Evolutionary conservation across 2,797 vertebrate genomes (phyloP), one percentile per base, ranked within the genome.

Genomic region (Coregonus ussuriensis): DNA sequence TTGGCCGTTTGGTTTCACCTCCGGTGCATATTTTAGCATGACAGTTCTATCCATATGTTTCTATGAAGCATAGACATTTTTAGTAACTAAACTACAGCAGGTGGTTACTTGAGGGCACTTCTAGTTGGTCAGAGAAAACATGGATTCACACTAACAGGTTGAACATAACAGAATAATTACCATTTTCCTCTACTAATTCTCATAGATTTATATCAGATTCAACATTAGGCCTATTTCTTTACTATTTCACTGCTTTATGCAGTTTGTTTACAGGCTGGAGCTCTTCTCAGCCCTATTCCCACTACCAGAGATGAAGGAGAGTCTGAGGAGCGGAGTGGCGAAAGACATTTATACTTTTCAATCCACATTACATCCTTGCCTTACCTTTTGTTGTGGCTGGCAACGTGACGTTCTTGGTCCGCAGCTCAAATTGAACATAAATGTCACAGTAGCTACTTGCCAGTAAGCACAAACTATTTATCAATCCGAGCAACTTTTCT

Each of bases 1-100:
- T 81, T 53, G 85, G 87, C 87, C 80, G 87, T 87, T 84, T 78
- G 70, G 70, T 83, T 85, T 83, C 33, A 73, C 74, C 74, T 77
- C 70, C 59, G 59, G 31, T 33, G 51, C 51, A 70, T 11, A 47
- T 63, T 15, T 1, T 4, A 21, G 29, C 25, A 66, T 16, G 31
- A 37, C 15, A 35, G 29, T 68, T 33, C 11, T 68, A 35, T 68
- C 31, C 33, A 33, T 37, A 33, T 69, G 6, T 69, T n/a, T 69
- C 6, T 35, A 4, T 69, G 35, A 68, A 69, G 33, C 11, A 7
- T 47, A 47, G 6, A 69, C 35, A 18, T 69, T 18, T 41, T 41
- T 41, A 29, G 5, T n/a, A 0, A 59, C n/a, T 59, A 16, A 59
- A 67, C 62, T 65, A 65, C 29, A 31, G 29, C 56, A 63, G 9